Conservation (phyloP, 2,888 invertebrate species). For the Vanessa cardui region DNA sequence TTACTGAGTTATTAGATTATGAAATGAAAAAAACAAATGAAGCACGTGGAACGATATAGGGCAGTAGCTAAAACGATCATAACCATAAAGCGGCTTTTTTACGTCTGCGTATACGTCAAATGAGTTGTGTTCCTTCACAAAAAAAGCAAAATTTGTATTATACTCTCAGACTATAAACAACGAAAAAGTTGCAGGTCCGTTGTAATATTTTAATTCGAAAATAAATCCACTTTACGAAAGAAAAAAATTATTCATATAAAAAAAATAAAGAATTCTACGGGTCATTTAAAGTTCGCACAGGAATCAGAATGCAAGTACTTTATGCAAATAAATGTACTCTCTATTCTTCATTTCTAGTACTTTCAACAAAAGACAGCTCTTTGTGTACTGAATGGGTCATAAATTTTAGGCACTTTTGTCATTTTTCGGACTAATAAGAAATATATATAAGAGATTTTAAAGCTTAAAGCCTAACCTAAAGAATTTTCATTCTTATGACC, state of each 20-base stretch:
- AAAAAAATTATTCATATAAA: not conserved
- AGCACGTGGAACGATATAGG: too few relatives aligned
- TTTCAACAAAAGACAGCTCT: constrained; percentile 32
- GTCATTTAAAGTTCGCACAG: constrained; percentile 1
- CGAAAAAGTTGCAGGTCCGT: too few relatives aligned
- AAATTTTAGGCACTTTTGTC: constrained; percentile 29
- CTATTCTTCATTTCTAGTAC: constrained; percentile 25
- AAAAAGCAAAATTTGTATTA: too few relatives aligned
- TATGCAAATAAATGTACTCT: constrained; percentile 21
- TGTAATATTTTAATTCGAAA: too few relatives aligned
- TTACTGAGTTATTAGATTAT: too few relatives aligned
- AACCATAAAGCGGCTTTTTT: too few relatives aligned
- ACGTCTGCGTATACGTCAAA: too few relatives aligned
- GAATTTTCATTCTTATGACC: not conserved
- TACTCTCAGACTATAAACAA: too few relatives aligned
- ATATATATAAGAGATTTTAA: not conserved
- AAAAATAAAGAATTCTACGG: not conserved
- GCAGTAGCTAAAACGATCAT: too few relatives aligned
- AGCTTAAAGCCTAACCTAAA: not conserved
- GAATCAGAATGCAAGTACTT: constrained; percentile 21
- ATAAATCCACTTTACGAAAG: not conserved
- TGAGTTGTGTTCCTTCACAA: too few relatives aligned
- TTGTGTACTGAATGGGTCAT: constrained; percentile 27
- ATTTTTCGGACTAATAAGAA: constrained; percentile 19
- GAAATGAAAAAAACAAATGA: too few relatives aligned